phyloP scores from a whole-genome alignment of 2,113 vertebrate species.

The Thunnus thynnus region DNA sequence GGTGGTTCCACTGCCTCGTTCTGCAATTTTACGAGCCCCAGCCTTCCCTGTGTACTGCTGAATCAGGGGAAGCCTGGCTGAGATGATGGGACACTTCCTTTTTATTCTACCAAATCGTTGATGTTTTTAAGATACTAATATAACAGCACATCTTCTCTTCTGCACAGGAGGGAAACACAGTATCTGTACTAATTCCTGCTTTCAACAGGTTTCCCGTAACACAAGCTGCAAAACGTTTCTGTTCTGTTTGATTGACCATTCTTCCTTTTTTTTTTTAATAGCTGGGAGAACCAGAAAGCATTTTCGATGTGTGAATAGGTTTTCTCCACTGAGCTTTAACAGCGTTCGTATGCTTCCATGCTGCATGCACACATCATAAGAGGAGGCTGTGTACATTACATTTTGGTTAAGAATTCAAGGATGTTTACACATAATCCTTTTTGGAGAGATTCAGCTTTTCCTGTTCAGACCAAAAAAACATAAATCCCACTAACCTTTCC shows the following conservation, averaged over 20 bases:
- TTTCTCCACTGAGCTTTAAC: background rate
- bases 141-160: background rate
- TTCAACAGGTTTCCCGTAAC: slow-evolving; percentile 14
- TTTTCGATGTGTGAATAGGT: background rate
- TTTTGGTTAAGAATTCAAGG: background rate
- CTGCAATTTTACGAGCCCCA: background rate
- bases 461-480: slow-evolving; percentile 20
- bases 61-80: slow-evolving; percentile 12
- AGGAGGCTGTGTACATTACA: background rate
- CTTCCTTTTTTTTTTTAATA: background rate
- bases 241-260: background rate
- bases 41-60: slow-evolving; percentile 8
- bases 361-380: background rate
- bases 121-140: background rate
- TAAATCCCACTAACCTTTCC: slow-evolving; percentile 18
- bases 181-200: background rate
- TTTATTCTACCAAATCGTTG: background rate
- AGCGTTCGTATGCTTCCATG: background rate
- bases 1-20: slow-evolving; percentile 17
- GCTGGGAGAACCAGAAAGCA: background rate
- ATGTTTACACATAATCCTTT: background rate
- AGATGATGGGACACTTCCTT: background rate
- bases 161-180: no score
- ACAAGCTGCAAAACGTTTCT: background rate
- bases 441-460: slow-evolving; percentile 1